Evolutionary conservation across 2,888 invertebrate species (phyloP).

Genomic region (Acleris sparsana): DNA sequence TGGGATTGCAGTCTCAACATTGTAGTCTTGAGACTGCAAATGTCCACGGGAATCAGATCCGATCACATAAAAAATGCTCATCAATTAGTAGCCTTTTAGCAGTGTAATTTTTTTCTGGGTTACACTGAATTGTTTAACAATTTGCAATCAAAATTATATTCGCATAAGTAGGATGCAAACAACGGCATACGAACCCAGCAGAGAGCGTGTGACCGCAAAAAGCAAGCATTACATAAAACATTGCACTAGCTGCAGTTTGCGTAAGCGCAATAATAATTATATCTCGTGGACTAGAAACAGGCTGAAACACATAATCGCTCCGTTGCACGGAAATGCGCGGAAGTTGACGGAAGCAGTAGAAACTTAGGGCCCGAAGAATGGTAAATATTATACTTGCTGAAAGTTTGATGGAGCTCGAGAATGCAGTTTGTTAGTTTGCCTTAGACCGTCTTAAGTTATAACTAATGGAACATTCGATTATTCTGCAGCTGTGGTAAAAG

Average conservation of each 20-base stretch:
- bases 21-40: too few relatives aligned
- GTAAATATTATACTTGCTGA: constrained; percentile 19
- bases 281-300: constrained; percentile 49
- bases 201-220: constrained; percentile 48
- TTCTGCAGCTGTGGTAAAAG: too few relatives aligned
- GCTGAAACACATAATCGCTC: constrained; percentile 37
- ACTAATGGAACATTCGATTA: too few relatives aligned
- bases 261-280: constrained; percentile 50
- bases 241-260: constrained; percentile 45
- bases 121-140: constrained; percentile 14
- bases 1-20: too few relatives aligned
- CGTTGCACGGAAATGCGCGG: constrained; percentile 19
- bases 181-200: constrained; percentile 24
- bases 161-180: constrained; percentile 23
- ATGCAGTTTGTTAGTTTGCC: neutral
- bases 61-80: too few relatives aligned
- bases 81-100: neutral
- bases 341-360: constrained; percentile 13
- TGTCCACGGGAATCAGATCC: too few relatives aligned
- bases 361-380: constrained; percentile 18
- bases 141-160: constrained; percentile 26
- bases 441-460: too few relatives aligned
- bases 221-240: constrained; percentile 52
- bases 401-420: constrained; percentile 1
- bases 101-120: constrained; percentile 4